A percentile compares a stretch with the other conserved stretches of the same genome.
Evolutionary conservation across 2,113 vertebrate species (phyloP).

Genomic region (Phyllostomus hastatus): DNA sequence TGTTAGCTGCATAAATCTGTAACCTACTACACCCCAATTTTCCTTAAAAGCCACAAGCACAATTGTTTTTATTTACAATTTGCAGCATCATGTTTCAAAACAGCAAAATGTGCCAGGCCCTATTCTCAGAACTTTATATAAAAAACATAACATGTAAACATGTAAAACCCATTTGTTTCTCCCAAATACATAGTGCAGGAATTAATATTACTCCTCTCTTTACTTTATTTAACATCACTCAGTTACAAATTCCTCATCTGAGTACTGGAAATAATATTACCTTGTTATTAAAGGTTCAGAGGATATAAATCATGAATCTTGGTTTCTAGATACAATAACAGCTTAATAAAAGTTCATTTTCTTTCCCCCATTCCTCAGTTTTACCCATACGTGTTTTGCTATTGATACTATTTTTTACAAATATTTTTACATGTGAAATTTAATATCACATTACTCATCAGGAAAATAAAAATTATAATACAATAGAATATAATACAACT

Average conservation of each 20-base stretch:
- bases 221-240: neutral
- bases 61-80: neutral
- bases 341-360: conserved; percentile 24
- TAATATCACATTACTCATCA: neutral
- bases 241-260: conserved; percentile 4
- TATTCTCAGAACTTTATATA: neutral
- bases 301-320: neutral
- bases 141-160: neutral
- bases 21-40: neutral
- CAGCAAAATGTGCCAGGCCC: neutral
- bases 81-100: neutral
- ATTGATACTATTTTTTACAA: neutral
- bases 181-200: neutral
- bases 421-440: neutral
- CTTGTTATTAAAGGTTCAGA: conserved; percentile 8
- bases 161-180: neutral
- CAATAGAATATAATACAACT: neutral
- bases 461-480: neutral
- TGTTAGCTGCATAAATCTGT: neutral
- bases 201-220: neutral
- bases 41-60: neutral
- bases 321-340: neutral
- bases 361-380: neutral
- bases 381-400: neutral
- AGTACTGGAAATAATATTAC: neutral